phyloP scores from a whole-genome alignment of 2,113 vertebrate genomes.

The Uropsilus gracilis region DNA sequence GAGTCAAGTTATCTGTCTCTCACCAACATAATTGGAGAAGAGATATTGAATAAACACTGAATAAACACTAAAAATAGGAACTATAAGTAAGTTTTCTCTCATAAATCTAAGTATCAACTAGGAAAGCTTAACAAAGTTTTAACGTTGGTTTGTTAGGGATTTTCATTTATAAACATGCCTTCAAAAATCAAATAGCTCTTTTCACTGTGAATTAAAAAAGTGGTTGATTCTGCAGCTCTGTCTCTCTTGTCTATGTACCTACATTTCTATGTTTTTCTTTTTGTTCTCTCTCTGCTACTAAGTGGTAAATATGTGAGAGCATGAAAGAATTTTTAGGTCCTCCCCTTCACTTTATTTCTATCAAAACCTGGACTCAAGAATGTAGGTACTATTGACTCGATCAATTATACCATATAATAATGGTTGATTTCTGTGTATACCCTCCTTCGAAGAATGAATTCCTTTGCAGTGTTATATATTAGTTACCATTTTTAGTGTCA shows the following conservation, averaged over 20 bases:
- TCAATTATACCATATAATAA: not conserved
- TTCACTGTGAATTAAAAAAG: not conserved
- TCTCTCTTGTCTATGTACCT: not conserved
- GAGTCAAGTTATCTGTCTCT: not conserved
- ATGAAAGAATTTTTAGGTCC: not conserved
- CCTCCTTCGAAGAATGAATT: not conserved
- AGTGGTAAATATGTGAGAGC: not conserved
- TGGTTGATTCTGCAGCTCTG: not conserved
- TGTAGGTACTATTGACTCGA: not conserved
- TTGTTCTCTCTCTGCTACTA: not conserved
- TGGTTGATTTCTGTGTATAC: not conserved
- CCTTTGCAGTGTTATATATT: not conserved
- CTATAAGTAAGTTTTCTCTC: too few species aligned
- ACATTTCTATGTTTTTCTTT: not conserved
- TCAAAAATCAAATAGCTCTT: not conserved
- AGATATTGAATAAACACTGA: not conserved
- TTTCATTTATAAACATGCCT: not conserved
- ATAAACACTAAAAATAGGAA: too few species aligned
- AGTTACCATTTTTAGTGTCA: not conserved
- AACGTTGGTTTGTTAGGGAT: not conserved
- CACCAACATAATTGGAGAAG: not conserved
- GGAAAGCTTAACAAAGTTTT: not conserved
- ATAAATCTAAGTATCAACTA: not conserved
- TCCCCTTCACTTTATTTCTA: not conserved
- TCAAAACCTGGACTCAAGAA: not conserved